Evolutionary conservation across 2,113 vertebrate species (phyloP).

Genomic region (Eptatretus burgeri): DNA sequence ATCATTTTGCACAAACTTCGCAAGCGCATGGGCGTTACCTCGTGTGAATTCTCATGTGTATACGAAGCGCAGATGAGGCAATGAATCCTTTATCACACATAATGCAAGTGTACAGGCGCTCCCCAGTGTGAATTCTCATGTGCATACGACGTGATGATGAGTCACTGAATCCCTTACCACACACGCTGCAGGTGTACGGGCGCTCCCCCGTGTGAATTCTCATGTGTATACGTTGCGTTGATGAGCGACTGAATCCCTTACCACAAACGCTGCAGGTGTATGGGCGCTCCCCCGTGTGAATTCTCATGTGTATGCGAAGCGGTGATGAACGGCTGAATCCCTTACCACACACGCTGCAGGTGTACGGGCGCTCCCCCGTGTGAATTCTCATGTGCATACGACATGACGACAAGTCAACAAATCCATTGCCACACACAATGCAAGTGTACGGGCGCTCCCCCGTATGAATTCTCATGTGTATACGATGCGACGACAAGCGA

Average conservation of each 20-base stretch:
- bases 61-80: conserved; percentile 1
- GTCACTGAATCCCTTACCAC: conserved; percentile 45
- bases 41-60: conserved; percentile 4
- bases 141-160: background rate
- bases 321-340: background rate
- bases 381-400: no score
- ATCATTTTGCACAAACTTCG: background rate
- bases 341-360: no score
- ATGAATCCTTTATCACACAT: background rate
- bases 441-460: no score
- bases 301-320: conserved; percentile 1
- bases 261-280: conserved; percentile 93
- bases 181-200: conserved; percentile 78
- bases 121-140: conserved; percentile 1
- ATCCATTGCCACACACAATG: no score
- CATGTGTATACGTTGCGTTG: conserved; percentile 88
- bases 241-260: conserved; percentile 90
- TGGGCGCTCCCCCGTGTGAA: conserved; percentile 49
- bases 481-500: no score
- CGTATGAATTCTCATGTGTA: no score
- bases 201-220: conserved; percentile 82
- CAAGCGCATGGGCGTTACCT: background rate
- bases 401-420: no score
- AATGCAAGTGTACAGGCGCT: background rate
- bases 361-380: no score